Evolutionary conservation across 2,113 vertebrate species (phyloP).

Genomic region (Crotalus viridis): DNA sequence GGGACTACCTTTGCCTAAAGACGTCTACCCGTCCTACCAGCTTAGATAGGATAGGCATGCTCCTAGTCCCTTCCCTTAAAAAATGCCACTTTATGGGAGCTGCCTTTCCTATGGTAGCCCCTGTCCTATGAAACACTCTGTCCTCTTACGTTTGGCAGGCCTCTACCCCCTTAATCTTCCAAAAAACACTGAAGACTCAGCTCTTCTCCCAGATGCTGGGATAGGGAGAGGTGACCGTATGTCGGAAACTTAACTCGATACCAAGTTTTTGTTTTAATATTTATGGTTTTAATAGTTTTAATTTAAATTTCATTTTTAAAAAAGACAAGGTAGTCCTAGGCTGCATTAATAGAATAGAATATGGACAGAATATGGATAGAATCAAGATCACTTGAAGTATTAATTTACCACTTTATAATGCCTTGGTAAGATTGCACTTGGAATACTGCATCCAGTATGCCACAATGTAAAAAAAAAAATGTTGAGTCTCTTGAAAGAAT

Average conservation of each 20-base stretch:
- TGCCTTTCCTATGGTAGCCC: too few species aligned
- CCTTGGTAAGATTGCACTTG: neutral
- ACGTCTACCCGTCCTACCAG: too few species aligned
- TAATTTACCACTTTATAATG: neutral
- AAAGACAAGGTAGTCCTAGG: neutral
- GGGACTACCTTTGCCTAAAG: too few species aligned
- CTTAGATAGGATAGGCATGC: neutral
- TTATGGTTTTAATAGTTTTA: neutral
- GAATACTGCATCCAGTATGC: neutral
- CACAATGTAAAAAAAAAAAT: neutral
- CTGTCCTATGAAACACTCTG: neutral
- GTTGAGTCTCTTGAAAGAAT: neutral
- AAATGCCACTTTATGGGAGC: too few species aligned
- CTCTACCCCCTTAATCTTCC: neutral
- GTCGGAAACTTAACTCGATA: neutral
- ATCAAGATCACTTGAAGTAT: neutral
- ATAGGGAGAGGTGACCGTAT: neutral
- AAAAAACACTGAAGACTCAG: neutral
- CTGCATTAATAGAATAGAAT: neutral
- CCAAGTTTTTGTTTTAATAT: neutral
- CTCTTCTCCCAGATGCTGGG: neutral
- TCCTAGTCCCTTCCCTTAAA: too few species aligned
- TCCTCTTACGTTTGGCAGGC: neutral
- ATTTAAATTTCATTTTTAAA: neutral
- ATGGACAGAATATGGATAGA: neutral